phyloP scores from a whole-genome alignment of 2,113 vertebrate genomes.

The Struthidea cinerea region DNA sequence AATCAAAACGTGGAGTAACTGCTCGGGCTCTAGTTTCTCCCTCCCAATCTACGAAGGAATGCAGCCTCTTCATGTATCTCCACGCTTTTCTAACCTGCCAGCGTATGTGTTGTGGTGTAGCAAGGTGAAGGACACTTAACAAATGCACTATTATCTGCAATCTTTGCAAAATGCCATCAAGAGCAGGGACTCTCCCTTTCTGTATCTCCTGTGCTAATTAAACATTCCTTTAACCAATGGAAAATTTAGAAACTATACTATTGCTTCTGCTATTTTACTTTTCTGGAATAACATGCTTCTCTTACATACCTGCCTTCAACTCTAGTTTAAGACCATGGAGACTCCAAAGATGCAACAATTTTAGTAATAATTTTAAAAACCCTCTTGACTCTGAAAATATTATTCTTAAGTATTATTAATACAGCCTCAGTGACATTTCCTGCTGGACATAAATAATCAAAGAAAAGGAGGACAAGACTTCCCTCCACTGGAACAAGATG shows the following conservation, averaged over 20 bases:
- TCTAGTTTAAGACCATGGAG: fast-evolving
- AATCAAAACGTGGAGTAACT: neutral
- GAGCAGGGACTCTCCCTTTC: neutral
- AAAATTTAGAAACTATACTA: neutral
- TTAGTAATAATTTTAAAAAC: neutral
- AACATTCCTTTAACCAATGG: neutral
- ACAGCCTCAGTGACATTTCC: neutral
- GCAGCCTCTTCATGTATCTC: neutral
- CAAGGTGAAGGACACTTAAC: neutral
- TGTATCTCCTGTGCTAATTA: neutral
- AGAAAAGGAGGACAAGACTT: neutral
- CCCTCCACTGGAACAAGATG: neutral
- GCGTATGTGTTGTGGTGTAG: fast-evolving
- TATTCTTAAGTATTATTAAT: neutral
- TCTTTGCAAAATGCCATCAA: neutral
- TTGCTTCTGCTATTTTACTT: neutral
- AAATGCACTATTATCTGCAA: neutral
- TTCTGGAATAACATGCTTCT: neutral
- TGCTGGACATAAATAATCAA: neutral
- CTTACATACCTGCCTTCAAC: neutral
- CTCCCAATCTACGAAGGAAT: neutral
- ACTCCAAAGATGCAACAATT: neutral
- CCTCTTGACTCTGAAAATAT: neutral
- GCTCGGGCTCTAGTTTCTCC: neutral
- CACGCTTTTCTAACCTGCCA: neutral